phyloP scores from a whole-genome alignment of 2,113 vertebrate genomes.

The Seriola dumerili region DNA sequence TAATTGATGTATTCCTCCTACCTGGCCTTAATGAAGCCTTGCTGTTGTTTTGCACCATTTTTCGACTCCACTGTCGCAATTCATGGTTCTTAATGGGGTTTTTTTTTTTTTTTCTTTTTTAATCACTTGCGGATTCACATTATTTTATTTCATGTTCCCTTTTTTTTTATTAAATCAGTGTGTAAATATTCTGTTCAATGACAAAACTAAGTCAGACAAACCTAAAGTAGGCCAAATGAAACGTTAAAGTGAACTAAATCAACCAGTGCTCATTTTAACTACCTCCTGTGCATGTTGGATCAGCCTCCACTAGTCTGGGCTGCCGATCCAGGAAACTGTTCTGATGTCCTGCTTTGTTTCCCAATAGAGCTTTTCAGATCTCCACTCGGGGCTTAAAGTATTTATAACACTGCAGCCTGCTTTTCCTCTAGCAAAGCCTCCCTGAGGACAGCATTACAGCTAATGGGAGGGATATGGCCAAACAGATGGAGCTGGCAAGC shows the following conservation, averaged over 20 bases:
- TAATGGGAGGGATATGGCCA: conserved; percentile 67
- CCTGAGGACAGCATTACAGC: conserved; percentile 57
- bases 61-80: background rate
- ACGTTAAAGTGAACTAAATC: background rate
- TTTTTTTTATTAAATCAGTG: background rate
- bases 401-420: conserved; percentile 63
- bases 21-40: background rate
- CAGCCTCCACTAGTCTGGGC: conserved; percentile 15
- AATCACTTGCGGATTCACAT: background rate
- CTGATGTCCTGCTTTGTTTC: conserved; percentile 47
- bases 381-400: conserved; percentile 65
- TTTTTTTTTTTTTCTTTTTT: background rate
- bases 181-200: background rate
- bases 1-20: background rate
- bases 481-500: conserved; percentile 69
- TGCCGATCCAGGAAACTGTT: conserved; percentile 45
- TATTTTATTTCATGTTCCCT: background rate
- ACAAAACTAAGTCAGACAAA: background rate
- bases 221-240: background rate
- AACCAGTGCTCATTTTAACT: background rate
- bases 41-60: background rate
- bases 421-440: conserved; percentile 48
- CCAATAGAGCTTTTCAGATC: conserved; percentile 54
- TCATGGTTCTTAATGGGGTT: background rate
- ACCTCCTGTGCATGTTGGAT: conserved; percentile 20